phyloP scores from a whole-genome alignment of 2,113 vertebrate genomes.

The Anhinga rufa region DNA sequence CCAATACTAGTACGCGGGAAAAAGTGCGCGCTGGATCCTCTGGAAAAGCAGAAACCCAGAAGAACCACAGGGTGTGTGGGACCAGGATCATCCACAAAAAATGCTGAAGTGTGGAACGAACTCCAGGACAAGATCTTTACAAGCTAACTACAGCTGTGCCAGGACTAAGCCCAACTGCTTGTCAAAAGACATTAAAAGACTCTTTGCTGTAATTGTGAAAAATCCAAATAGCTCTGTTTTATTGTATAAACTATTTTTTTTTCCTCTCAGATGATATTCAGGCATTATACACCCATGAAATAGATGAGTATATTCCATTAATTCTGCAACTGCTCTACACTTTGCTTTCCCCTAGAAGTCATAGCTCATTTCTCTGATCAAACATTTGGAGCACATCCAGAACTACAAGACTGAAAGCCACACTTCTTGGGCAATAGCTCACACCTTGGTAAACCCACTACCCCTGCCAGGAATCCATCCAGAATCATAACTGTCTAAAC shows the following conservation, averaged over 20 bases:
- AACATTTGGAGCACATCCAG: not conserved
- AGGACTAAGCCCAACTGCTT: not conserved
- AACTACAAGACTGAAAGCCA: not conserved
- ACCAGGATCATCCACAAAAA: not conserved
- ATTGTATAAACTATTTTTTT: not conserved
- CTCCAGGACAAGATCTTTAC: not conserved
- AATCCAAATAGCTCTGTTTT: not conserved
- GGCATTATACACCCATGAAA: not conserved
- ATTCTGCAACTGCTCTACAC: not conserved
- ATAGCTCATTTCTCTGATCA: not conserved
- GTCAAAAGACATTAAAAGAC: not conserved
- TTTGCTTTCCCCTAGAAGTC: not conserved
- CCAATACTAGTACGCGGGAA: fast-evolving
- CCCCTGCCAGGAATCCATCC: not conserved
- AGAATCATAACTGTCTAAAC: not conserved
- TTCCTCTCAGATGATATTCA: not conserved
- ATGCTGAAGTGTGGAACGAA: not conserved
- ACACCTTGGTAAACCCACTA: not conserved
- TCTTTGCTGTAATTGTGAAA: not conserved
- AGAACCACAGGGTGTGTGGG: no score
- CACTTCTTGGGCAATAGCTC: not conserved
- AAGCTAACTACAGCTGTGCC: not conserved
- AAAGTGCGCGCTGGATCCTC: not conserved
- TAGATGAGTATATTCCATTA: not conserved
- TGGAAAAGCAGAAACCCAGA: not conserved